Base-by-base conservation (phyloP, 2,888 invertebrate species). In the Spodoptera picta region DNA sequence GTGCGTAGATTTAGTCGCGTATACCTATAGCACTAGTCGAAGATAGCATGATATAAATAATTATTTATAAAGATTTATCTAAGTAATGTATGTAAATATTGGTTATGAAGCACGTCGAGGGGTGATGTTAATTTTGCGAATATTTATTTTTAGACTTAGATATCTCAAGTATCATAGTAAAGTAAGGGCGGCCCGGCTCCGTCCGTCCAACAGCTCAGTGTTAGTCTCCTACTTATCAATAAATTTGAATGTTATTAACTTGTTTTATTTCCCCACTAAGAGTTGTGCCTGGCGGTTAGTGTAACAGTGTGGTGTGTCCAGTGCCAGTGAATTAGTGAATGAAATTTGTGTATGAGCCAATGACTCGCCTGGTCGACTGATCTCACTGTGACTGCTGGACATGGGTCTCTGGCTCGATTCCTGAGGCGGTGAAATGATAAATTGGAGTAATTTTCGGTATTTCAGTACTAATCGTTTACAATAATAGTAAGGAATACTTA, bases 181-280 rank as follows among this genome's bases (percentile, higher is more conserved):
- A 74, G 78, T 75, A 70, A 70, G 81, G 80, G 68, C 65, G 68
- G 79, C 65, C 61, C 55, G 55, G 62, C 64, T 60, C 68, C 69
- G 65, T 65, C 72, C 62, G 68, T 67, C 65, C 68, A 41, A 60
- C 76, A 73, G 75, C 78, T 75, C 79, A 71, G 75, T 79, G 76
- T 81, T 76, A 81, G 78, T 72, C 74, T 73, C 79, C 60, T 73
- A 77, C 67, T 77, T 74, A 81, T 71, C 72, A 80, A 79, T 81
- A 82, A 76, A 83, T 74, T 72, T 81, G 58, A 78, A 80, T 80
- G 81, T 82, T 81, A 70, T 49, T 41, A 19, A 42, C 51, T 27
- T 56, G 44, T 72, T 69, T 69, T 27, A 69, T 73, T 73, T 65
- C n/a, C 10, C 4, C 36, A 36, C 4, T 2, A 9, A 36, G 31